Percentiles rank a stretch among this genome's conserved stretches.
Conservation (phyloP, 2,888 invertebrate genomes). For the Tenthredo scrophulariae region DNA sequence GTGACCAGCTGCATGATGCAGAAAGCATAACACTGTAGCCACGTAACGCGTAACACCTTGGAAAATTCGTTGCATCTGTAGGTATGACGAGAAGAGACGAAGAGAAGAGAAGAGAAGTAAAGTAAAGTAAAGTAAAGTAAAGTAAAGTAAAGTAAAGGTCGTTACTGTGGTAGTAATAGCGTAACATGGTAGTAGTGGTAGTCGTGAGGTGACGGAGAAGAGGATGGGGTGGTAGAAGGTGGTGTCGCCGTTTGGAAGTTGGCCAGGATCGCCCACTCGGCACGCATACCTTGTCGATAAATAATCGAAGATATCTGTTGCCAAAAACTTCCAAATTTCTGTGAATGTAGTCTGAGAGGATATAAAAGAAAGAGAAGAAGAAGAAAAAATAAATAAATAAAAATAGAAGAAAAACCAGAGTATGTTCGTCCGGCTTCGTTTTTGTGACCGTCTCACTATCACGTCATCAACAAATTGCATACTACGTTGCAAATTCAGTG, state of each 20-base stretch:
- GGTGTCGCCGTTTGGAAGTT: slow-evolving; percentile 74
- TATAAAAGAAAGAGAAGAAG: not conserved
- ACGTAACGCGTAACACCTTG: slow-evolving; percentile 31
- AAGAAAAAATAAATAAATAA: not conserved
- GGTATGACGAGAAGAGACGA: not conserved
- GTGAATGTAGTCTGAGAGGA: slow-evolving; percentile 42
- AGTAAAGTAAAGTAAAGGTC: not conserved
- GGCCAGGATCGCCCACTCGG: slow-evolving; percentile 75
- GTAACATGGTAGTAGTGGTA: slow-evolving; percentile 18
- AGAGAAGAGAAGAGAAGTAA: not conserved
- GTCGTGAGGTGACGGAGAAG: slow-evolving; percentile 33
- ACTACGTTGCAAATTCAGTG: not conserved
- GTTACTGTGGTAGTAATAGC: slow-evolving; percentile 29
- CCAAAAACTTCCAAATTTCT: slow-evolving; percentile 60
- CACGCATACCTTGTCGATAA: slow-evolving; percentile 76
- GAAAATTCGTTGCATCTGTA: slow-evolving; percentile 28
- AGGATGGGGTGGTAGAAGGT: slow-evolving; percentile 33
- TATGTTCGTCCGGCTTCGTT: not conserved
- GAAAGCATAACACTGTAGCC: slow-evolving; percentile 26
- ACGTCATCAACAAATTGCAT: not conserved
- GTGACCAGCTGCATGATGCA: slow-evolving; percentile 1
- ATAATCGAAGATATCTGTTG: slow-evolving; percentile 71
- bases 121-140: not conserved
- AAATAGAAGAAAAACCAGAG: not conserved
- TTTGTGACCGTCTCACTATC: slow-evolving; percentile 28